phyloP scores from a whole-genome alignment of 2,888 invertebrate genomes.

The Chrysodeixis includens region DNA sequence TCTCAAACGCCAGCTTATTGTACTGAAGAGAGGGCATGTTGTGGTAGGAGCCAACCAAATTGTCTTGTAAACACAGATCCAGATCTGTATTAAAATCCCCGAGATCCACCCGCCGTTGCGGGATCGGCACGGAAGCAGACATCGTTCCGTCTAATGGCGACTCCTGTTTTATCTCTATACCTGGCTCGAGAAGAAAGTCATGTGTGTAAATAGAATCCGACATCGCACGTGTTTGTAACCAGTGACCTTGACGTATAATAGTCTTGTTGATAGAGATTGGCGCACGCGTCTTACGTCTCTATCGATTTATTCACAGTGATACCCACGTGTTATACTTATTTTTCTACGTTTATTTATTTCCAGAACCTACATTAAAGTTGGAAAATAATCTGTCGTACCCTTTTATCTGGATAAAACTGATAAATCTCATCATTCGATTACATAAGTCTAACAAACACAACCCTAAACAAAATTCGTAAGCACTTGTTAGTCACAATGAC shows the following conservation, averaged over 20 bases:
- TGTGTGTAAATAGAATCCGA: constrained; percentile 90
- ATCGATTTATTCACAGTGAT: constrained; percentile 83
- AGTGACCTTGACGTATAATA: constrained; percentile 87
- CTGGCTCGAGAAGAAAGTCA: constrained; percentile 90
- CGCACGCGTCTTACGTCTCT: constrained; percentile 85
- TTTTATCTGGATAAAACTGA: constrained; percentile 43
- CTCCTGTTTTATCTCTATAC: constrained; percentile 91
- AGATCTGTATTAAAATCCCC: constrained; percentile 89
- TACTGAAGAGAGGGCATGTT: constrained; percentile 80
- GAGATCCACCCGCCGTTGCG: constrained; percentile 84
- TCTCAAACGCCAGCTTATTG: constrained; percentile 80
- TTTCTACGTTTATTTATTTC: constrained; percentile 73
- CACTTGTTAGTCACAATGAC: constrained; percentile 85
- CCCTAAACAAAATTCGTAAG: constrained; percentile 70
- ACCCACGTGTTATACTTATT: constrained; percentile 82
- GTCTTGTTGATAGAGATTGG: constrained; percentile 86
- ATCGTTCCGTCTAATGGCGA: constrained; percentile 84
- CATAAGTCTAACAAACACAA: constrained; percentile 80
- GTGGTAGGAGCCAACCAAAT: constrained; percentile 79
- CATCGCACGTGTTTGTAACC: constrained; percentile 89
- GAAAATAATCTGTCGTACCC: constrained; percentile 21
- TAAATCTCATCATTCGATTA: constrained; percentile 76
- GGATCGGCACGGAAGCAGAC: constrained; percentile 91
- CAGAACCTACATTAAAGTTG: constrained; percentile 32
- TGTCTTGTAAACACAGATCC: constrained; percentile 88